These are phyloP conservation scores for Peromyscus maniculatus DNA, from an alignment of 2,113 vertebrate genomes.

Conservation along the genomic window DNA sequence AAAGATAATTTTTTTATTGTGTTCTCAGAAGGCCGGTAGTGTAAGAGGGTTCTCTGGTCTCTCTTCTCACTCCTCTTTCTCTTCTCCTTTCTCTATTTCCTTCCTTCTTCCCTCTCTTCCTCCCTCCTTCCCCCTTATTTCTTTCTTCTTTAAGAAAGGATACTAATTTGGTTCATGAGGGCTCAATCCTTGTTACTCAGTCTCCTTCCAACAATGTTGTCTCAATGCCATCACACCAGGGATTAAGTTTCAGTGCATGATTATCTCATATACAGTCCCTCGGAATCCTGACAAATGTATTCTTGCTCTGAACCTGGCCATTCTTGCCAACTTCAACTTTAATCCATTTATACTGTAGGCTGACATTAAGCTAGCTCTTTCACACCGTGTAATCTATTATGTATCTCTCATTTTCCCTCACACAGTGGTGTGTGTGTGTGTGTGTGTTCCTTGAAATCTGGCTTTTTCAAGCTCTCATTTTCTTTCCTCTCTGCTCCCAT, in stretches of 20 bases:
- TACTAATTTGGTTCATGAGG: not conserved
- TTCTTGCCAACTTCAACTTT: not conserved
- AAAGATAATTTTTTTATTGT: not conserved
- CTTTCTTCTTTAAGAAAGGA: not conserved
- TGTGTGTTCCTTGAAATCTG: conserved; percentile 5
- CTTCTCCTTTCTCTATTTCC: fast-evolving
- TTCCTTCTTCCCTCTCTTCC: no score
- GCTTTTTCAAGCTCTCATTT: not conserved
- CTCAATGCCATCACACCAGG: not conserved
- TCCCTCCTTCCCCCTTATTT: not conserved
- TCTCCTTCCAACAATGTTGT: not conserved
- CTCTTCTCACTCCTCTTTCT: not conserved
- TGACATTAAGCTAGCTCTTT: not conserved
- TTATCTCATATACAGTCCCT: not conserved
- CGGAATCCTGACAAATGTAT: not conserved
- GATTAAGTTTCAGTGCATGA: not conserved
- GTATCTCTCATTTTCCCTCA: not conserved
- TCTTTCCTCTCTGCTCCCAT: not conserved
- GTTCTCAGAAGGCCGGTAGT: not conserved
- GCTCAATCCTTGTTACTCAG: not conserved
- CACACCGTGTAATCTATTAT: not conserved
- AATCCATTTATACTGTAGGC: not conserved
- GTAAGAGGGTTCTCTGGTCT: not conserved
- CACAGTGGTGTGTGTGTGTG: not conserved
- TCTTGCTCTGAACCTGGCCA: not conserved